phyloP scores from a whole-genome alignment of 2,113 vertebrate genomes.

The Melospiza melodia region DNA sequence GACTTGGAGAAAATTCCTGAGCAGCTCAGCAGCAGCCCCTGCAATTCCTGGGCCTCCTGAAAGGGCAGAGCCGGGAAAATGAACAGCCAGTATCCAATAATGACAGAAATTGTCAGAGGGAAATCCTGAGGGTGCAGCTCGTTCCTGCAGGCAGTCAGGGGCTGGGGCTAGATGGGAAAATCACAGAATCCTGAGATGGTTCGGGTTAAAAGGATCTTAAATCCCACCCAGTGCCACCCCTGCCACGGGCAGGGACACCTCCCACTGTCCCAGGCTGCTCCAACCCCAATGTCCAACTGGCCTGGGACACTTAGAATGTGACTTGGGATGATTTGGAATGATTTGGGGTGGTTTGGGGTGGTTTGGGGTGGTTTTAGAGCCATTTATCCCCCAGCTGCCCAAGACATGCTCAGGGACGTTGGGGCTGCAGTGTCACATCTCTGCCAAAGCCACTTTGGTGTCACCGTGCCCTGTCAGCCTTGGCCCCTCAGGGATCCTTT shows the following conservation, averaged over 20 bases:
- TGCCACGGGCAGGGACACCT: background rate
- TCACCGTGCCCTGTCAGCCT: background rate
- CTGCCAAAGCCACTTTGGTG: background rate
- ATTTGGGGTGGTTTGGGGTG: background rate
- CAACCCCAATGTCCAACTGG: background rate
- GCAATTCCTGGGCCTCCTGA: rapidly evolving
- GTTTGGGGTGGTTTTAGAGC: background rate
- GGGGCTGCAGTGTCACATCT: background rate
- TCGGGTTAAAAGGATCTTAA: background rate
- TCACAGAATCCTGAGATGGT: background rate
- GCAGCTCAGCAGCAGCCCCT: background rate
- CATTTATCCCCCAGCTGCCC: background rate
- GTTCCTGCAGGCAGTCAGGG: rapidly evolving
- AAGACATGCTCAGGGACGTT: rapidly evolving
- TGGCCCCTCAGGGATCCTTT: background rate
- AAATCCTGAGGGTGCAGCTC: rapidly evolving
- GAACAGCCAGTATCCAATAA: rapidly evolving
- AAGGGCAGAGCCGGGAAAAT: background rate
- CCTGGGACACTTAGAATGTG: background rate
- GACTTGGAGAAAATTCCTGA: rapidly evolving
- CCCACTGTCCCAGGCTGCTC: background rate
- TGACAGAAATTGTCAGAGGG: rapidly evolving
- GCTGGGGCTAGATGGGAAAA: background rate
- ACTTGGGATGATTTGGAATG: background rate
- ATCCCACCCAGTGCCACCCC: background rate